phyloP scores from a whole-genome alignment of 2,113 vertebrate species.

The Colaptes auratus region DNA sequence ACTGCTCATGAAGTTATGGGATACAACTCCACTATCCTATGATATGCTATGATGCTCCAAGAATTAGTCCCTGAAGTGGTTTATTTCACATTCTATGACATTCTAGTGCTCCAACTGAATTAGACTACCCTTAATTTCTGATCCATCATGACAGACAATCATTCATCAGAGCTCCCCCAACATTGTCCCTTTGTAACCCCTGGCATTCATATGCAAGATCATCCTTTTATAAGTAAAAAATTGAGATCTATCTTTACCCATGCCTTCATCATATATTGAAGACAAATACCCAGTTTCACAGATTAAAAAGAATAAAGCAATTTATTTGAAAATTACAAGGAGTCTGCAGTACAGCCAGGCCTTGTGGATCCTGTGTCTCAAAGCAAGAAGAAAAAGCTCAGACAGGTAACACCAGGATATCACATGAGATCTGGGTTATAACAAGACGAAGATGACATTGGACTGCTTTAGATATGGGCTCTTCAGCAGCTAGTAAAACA shows the following conservation, averaged over 20 bases:
- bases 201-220: not conserved
- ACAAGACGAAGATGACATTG: not conserved
- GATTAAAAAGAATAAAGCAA: not conserved
- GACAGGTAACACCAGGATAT: not conserved
- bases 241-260: not conserved
- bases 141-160: not conserved
- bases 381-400: not conserved
- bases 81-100: not conserved
- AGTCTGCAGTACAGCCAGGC: not conserved
- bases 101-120: not conserved
- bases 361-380: rapidly evolving
- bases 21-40: not conserved
- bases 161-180: not conserved
- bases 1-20: not conserved
- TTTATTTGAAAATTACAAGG: not conserved
- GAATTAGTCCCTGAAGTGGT: not conserved
- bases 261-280: not conserved
- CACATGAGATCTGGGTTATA: not conserved
- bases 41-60: not conserved
- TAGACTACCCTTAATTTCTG: not conserved
- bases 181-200: not conserved
- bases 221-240: not conserved
- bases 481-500: not conserved
- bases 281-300: not conserved
- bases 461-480: not conserved